Conservation (phyloP, 30 jellyfish, hydroid and myxozoan species). For the Nemopilema nomurai region DNA sequence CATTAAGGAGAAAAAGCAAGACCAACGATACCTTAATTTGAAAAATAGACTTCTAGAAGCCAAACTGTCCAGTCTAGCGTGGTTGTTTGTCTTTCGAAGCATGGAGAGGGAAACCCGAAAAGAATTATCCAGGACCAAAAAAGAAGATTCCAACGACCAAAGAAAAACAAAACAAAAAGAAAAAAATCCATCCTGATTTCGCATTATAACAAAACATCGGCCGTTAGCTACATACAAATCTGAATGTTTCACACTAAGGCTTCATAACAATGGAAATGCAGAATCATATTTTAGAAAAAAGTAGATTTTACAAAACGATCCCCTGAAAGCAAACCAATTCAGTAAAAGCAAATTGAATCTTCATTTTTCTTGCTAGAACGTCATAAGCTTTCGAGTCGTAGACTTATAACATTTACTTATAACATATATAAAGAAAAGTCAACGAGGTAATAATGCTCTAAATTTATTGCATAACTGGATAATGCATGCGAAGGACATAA, state of each 20-base stretch:
- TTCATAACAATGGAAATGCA: slow-evolving; percentile 20
- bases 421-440: not conserved
- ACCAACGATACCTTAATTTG: no score
- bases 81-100: no score
- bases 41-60: no score
- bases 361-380: not conserved
- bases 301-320: not conserved
- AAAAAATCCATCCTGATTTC: not conserved
- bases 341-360: not conserved
- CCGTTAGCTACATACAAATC: slow-evolving; percentile 15
- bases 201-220: slow-evolving; percentile 2
- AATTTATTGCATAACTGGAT: not conserved
- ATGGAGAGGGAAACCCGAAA: no score
- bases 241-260: slow-evolving; percentile 24
- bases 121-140: no score
- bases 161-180: no score
- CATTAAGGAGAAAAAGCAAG: no score
- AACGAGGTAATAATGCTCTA: not conserved
- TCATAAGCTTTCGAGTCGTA: not conserved
- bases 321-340: not conserved
- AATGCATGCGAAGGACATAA: not conserved
- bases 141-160: no score
- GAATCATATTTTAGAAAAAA: not conserved
- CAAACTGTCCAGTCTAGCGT: no score
- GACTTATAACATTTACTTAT: not conserved